Conservation (phyloP, 2,888 invertebrate genomes). For the Diadegma fenestrale region DNA sequence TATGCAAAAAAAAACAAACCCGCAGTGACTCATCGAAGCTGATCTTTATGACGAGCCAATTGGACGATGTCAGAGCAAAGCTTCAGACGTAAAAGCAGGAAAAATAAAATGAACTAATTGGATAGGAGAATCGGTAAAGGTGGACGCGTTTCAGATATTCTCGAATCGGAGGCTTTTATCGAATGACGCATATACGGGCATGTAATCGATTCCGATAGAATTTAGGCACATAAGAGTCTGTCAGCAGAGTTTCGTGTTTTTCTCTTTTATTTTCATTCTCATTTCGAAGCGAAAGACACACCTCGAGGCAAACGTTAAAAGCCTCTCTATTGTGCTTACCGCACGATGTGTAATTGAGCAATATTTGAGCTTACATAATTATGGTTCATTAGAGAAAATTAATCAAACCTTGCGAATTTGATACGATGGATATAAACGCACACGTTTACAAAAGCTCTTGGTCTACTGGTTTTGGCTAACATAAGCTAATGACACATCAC, state of each 20-base stretch:
- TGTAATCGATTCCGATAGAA: constrained; percentile 50
- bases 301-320: constrained; percentile 73
- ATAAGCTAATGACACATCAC: constrained; percentile 74
- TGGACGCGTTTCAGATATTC: constrained; percentile 32
- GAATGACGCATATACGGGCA: constrained; percentile 32
- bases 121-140: constrained; percentile 34
- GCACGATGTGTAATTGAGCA: constrained; percentile 78
- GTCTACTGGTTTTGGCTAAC: constrained; percentile 68
- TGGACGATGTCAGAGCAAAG: neutral
- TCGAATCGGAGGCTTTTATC: constrained; percentile 35
- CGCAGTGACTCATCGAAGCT: neutral
- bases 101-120: constrained; percentile 31
- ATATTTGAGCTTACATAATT: constrained; percentile 81
- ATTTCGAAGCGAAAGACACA: constrained; percentile 43
- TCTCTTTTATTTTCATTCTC: neutral
- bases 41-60: neutral
- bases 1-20: constrained; percentile 1
- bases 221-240: neutral
- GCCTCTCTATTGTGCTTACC: constrained; percentile 69
- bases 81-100: neutral
- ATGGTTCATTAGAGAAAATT: constrained; percentile 77
- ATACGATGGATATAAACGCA: constrained; percentile 49
- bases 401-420: constrained; percentile 71
- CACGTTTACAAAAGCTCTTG: constrained; percentile 1
- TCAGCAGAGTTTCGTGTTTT: neutral